These are phyloP conservation scores for Rhyzopertha dominica DNA, from an alignment of 1,140 invertebrate species.

Conservation along the genomic window DNA sequence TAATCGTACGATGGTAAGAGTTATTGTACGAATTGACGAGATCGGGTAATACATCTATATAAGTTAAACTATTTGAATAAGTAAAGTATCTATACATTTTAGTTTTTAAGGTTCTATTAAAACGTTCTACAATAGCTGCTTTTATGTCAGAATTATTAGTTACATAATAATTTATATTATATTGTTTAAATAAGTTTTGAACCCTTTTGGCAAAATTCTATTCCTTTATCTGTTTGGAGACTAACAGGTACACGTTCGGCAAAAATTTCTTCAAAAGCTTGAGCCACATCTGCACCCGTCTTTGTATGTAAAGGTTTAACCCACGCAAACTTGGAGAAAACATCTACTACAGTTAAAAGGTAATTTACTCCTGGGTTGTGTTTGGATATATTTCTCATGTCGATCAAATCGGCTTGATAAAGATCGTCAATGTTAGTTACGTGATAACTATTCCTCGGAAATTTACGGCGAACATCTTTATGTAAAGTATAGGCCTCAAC, in stretches of 20 bases:
- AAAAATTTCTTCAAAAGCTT: conserved; percentile 12
- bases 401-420: conserved; percentile 43
- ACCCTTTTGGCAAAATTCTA: conserved; percentile 32
- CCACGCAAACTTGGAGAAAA: conserved; percentile 47
- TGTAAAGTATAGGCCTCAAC: conserved; percentile 26
- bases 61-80: conserved; percentile 37
- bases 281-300: conserved; percentile 27
- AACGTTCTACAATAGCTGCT: conserved; percentile 45
- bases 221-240: conserved; percentile 32
- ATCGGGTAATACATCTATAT: conserved; percentile 41
- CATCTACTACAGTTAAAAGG: conserved; percentile 47
- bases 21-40: conserved; percentile 42
- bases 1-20: conserved; percentile 32
- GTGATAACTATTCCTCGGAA: conserved; percentile 30
- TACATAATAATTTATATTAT: conserved; percentile 39
- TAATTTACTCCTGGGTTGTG: conserved; percentile 44
- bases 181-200: conserved; percentile 24
- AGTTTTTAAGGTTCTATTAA: conserved; percentile 45
- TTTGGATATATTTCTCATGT: conserved; percentile 35
- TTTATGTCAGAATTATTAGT: conserved; percentile 44
- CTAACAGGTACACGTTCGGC: conserved; percentile 24
- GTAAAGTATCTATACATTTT: conserved; percentile 46
- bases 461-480: conserved; percentile 35
- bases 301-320: conserved; percentile 46
- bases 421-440: conserved; percentile 38